These are phyloP conservation scores for Datnioides undecimradiatus DNA, from an alignment of 2,113 vertebrate genomes.

Conservation along the genomic window DNA sequence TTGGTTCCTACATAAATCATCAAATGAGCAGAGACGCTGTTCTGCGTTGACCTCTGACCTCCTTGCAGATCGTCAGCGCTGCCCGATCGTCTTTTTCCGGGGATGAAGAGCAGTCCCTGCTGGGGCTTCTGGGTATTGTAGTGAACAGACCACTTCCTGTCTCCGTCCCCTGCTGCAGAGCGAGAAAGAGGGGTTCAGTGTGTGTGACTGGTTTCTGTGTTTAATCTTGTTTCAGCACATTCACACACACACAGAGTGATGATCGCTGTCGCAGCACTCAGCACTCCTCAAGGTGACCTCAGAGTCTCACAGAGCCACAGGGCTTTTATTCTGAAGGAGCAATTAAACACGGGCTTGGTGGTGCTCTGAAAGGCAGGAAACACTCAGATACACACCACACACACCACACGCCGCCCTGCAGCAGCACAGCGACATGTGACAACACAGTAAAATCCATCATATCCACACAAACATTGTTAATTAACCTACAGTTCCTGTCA, in stretches of 20 bases:
- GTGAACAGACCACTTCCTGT: constrained; percentile 74
- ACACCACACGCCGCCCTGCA: too few species aligned
- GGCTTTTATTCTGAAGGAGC: constrained; percentile 52
- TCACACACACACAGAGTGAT: constrained; percentile 12
- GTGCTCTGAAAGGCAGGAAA: too few species aligned
- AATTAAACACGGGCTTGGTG: too few species aligned
- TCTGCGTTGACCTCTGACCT: constrained; percentile 60
- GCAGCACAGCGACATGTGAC: too few species aligned
- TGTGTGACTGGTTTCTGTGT: constrained; percentile 6
- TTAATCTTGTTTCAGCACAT: constrained; percentile 45
- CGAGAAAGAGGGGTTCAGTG: background rate
- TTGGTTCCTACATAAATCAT: too few species aligned
- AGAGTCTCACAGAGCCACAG: background rate
- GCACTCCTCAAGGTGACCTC: constrained; percentile 65
- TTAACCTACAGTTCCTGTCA: too few species aligned
- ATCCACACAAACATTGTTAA: too few species aligned
- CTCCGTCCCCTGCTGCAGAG: constrained; percentile 61
- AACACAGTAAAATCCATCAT: too few species aligned
- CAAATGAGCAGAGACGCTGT: too few species aligned
- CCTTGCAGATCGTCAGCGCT: constrained; percentile 64
- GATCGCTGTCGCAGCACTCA: constrained; percentile 41
- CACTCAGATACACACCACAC: too few species aligned
- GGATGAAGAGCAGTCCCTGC: constrained; percentile 65
- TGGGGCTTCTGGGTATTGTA: constrained; percentile 77
- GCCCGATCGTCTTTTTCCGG: constrained; percentile 35